Conservation (phyloP, 2,113 vertebrate species). For the Sphyrna mokarran region DNA sequence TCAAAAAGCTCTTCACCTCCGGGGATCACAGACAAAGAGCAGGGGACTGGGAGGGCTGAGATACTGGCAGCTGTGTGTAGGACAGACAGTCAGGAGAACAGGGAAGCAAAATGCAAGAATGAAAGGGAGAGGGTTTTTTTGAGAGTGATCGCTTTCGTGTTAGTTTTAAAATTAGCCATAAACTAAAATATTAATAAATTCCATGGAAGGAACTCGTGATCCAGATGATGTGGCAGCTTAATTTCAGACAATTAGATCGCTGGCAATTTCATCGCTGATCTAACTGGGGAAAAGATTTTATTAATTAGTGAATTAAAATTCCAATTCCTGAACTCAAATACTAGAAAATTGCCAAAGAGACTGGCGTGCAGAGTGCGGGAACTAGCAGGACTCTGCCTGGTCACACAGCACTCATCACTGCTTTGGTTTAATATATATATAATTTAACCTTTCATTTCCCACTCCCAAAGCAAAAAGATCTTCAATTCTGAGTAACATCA, state of each 20-base stretch:
- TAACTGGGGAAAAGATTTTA: neutral
- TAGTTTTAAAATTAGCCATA: neutral
- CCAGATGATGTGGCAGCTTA: neutral
- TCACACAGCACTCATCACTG: neutral
- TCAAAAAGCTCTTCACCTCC: neutral
- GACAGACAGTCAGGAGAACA: neutral
- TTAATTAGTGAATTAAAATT: constrained; percentile 12
- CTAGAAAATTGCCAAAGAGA: neutral
- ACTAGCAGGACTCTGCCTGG: neutral
- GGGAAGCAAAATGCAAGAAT: neutral
- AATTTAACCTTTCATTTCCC: neutral
- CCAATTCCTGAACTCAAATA: neutral
- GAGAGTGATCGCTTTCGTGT: no score
- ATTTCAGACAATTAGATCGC: neutral
- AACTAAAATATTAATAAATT: neutral
- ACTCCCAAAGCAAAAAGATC: neutral
- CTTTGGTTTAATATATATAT: neutral
- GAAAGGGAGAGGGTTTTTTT: neutral
- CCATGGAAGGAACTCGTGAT: neutral
- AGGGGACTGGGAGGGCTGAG: neutral
- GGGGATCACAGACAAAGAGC: neutral
- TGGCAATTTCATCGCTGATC: neutral
- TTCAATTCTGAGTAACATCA: neutral
- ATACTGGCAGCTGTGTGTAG: neutral
- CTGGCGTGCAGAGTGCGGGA: neutral